A percentile compares a stretch with the other conserved stretches of the same genome.
phyloP scores from a whole-genome alignment of 2,797 vertebrate genomes.

The Gymnothorax javanicus region DNA sequence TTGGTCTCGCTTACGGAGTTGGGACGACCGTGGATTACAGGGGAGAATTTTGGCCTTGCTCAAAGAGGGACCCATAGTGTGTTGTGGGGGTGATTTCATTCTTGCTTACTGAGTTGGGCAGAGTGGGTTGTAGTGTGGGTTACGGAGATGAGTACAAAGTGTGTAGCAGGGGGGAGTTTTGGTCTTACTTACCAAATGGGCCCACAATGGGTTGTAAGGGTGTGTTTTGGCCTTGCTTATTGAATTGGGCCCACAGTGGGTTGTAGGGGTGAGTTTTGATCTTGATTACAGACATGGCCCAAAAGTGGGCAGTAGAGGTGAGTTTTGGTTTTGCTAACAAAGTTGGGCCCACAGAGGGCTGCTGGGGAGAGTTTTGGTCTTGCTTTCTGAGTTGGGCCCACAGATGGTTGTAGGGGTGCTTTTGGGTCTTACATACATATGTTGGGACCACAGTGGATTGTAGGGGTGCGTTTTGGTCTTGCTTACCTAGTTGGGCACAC shows the following conservation, averaged over 20 bases:
- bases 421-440: neutral
- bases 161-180: no score
- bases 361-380: no score
- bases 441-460: no score
- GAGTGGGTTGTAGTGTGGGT: no score
- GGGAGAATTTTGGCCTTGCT: no score
- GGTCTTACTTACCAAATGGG: no score
- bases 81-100: no score
- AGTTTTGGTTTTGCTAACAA: slow-evolving; percentile 85
- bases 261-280: no score
- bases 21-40: neutral
- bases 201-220: neutral
- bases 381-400: neutral
- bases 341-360: slow-evolving; percentile 32
- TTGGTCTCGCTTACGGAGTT: slow-evolving; percentile 82
- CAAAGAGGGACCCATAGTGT: no score
- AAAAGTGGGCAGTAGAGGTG: slow-evolving; percentile 97
- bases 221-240: neutral
- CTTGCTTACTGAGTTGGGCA: no score
- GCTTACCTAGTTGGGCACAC: slow-evolving; percentile 91
- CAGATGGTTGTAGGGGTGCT: neutral
- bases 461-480: neutral
- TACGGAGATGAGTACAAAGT: no score
- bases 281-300: slow-evolving; percentile 68
- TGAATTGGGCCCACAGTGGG: no score